Conservation (phyloP, 2,797 vertebrate genomes). For the Benthosema pterotum region DNA sequence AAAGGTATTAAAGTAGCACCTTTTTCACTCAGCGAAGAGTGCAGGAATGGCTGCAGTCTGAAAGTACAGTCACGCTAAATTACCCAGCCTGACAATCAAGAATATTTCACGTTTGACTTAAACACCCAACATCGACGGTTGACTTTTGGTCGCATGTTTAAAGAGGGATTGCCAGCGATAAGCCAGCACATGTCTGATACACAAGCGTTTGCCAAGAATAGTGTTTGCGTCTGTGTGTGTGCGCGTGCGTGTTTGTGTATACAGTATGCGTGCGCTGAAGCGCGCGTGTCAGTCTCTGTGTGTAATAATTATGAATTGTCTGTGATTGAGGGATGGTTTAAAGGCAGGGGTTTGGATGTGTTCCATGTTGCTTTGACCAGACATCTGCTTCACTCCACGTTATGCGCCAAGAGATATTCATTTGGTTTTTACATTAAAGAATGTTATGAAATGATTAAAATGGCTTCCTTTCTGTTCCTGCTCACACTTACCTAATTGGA, state of each 20-base stretch:
- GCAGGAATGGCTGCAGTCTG: conserved; percentile 29
- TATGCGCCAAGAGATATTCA: conserved; percentile 39
- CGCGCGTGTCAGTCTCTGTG: neutral
- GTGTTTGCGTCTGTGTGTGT: conserved; percentile 6
- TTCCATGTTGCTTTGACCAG: conserved; percentile 46
- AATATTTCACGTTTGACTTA: conserved; percentile 49
- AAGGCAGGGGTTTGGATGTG: conserved; percentile 31
- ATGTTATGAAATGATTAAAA: too few relatives aligned
- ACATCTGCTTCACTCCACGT: conserved; percentile 30
- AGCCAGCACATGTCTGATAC: conserved; percentile 63
- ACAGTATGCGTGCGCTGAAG: too few relatives aligned
- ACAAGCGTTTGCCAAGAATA: conserved; percentile 51
- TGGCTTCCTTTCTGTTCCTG: neutral
- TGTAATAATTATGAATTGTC: conserved; percentile 33
- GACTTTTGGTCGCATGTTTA: conserved; percentile 48
- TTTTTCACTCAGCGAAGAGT: conserved; percentile 24
- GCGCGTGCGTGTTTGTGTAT: too few relatives aligned
- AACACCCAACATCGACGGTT: conserved; percentile 43
- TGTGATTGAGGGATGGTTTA: conserved; percentile 5
- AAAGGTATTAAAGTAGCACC: conserved; percentile 17
- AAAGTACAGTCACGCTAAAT: conserved; percentile 67
- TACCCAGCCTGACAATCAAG: conserved; percentile 62
- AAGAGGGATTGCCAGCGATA: conserved; percentile 61
- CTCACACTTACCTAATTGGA: neutral
- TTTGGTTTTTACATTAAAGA: conserved; percentile 8